Percentiles rank a stretch among this genome's conserved stretches.
Conservation (phyloP, 2,888 invertebrate species). For the Anoncus sp. region DNA sequence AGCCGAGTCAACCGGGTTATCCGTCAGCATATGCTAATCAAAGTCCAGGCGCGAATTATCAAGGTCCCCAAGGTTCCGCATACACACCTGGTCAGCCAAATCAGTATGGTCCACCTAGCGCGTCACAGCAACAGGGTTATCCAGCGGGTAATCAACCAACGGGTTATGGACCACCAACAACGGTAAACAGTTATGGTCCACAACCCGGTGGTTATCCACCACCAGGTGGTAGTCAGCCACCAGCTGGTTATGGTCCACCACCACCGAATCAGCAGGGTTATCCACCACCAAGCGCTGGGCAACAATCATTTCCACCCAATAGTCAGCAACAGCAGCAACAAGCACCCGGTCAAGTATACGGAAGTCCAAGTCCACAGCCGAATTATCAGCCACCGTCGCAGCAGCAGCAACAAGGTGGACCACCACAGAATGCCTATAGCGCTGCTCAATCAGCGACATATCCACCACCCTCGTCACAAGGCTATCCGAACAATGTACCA, state of each 20-base stretch:
- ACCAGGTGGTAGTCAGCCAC: slow-evolving; percentile 84
- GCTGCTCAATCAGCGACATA: slow-evolving; percentile 82
- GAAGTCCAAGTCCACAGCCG: slow-evolving; percentile 82
- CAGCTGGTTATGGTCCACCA: slow-evolving; percentile 87
- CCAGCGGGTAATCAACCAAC: slow-evolving; percentile 86
- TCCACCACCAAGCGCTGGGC: slow-evolving; percentile 84
- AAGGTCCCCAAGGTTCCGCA: slow-evolving; percentile 85
- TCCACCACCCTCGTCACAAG: slow-evolving; percentile 84
- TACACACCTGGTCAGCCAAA: slow-evolving; percentile 85
- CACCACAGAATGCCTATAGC: slow-evolving; percentile 80
- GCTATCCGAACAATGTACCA: slow-evolving; percentile 82
- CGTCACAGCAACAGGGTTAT: slow-evolving; percentile 87
- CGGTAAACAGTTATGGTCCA: slow-evolving; percentile 81
- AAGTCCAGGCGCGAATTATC: slow-evolving; percentile 86
- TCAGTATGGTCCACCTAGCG: slow-evolving; percentile 87
- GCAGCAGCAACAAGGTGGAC: no score
- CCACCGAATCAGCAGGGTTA: slow-evolving; percentile 89
- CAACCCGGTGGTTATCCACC: slow-evolving; percentile 86
- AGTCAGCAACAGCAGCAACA: slow-evolving; percentile 80
- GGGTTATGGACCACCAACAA: slow-evolving; percentile 78
- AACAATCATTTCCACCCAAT: slow-evolving; percentile 82
- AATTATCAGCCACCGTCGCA: slow-evolving; percentile 78
- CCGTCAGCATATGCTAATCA: slow-evolving; percentile 85
- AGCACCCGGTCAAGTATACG: slow-evolving; percentile 78
- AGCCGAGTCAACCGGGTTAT: slow-evolving; percentile 87